phyloP scores from a whole-genome alignment of 2,113 vertebrate genomes.

The Serinus canaria region DNA sequence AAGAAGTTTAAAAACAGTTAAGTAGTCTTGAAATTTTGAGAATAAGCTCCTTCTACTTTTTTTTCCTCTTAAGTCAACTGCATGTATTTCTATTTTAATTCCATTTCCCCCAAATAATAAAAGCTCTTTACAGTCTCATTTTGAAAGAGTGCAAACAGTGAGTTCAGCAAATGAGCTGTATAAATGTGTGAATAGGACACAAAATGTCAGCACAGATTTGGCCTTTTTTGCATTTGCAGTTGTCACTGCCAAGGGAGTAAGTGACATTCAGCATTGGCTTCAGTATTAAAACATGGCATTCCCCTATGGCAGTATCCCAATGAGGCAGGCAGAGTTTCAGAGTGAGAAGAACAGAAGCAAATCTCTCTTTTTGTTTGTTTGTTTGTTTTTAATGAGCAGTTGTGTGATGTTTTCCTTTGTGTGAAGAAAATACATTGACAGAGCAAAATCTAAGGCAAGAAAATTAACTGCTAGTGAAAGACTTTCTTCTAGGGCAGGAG shows the following conservation, averaged over 20 bases:
- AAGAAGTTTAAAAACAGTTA: background rate
- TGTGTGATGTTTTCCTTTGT: background rate
- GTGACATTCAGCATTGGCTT: background rate
- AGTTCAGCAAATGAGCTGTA: background rate
- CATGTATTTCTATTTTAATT: background rate
- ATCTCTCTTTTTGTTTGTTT: background rate
- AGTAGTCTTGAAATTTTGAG: background rate
- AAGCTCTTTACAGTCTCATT: background rate
- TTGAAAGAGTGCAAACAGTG: background rate
- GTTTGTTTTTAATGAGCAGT: background rate
- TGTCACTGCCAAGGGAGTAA: background rate
- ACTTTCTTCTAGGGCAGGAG: background rate
- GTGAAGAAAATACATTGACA: background rate
- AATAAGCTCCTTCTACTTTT: background rate
- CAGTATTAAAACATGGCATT: background rate
- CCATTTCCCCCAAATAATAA: background rate
- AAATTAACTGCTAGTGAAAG: background rate
- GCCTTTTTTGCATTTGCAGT: background rate
- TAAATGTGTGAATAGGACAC: background rate
- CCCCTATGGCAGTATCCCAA: background rate
- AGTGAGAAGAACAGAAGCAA: background rate
- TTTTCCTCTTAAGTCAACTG: background rate
- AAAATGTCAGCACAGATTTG: conserved; percentile 16
- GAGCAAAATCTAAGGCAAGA: background rate
- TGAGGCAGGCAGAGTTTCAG: background rate